Evolutionary conservation across 2,113 vertebrate genomes (phyloP).

Genomic region (Anolis sagrei): DNA sequence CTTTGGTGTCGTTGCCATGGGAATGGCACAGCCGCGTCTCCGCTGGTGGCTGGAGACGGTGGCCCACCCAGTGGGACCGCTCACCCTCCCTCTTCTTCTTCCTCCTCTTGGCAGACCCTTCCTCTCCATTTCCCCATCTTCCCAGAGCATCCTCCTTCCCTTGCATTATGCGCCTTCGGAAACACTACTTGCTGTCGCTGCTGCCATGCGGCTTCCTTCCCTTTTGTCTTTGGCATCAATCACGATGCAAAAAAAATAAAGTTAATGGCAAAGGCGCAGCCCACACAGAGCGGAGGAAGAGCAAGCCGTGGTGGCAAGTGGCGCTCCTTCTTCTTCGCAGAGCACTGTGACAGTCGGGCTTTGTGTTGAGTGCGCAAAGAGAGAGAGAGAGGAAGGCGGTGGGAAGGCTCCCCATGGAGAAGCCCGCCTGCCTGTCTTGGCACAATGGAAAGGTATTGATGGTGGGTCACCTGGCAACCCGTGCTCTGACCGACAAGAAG

Average conservation of each 20-base stretch:
- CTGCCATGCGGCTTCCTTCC: background rate
- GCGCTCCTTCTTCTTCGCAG: background rate
- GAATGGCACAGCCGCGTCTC: slow-evolving; percentile 14
- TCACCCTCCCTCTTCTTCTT: no score
- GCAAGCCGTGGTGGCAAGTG: background rate
- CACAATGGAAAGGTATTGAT: no score
- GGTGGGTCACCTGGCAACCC: no score
- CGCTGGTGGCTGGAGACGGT: background rate
- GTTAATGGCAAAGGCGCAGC: slow-evolving; percentile 16
- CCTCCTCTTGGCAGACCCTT: background rate
- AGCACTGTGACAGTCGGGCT: background rate
- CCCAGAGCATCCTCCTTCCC: no score
- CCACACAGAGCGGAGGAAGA: background rate
- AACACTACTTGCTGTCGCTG: background rate
- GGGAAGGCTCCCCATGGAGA: no score
- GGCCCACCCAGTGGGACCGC: no score
- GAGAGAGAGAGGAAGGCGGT: background rate
- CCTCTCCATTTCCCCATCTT: no score
- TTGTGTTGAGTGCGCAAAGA: background rate
- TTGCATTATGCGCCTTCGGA: no score
- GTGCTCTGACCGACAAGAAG: no score
- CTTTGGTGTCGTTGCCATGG: slow-evolving; percentile 30
- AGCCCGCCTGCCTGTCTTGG: no score
- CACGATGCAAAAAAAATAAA: background rate
- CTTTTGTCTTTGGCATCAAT: background rate